Evolutionary conservation across 2,888 invertebrate genomes (phyloP).

Genomic region (Dendrolimus houi): DNA sequence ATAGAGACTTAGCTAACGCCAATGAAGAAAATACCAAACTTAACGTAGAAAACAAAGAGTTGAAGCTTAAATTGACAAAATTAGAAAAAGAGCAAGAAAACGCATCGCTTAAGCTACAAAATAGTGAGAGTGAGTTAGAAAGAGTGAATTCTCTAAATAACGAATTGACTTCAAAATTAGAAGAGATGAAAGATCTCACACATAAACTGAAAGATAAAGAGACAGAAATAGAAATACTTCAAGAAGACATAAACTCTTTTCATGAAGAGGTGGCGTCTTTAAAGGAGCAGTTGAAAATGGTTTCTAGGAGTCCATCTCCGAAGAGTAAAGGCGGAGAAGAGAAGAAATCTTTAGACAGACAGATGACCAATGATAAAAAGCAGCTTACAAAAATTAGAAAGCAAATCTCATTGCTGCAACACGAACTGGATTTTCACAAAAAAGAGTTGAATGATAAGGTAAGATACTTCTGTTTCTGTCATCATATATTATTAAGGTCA

Average conservation of each 20-base stretch:
- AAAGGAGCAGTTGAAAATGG: constrained; percentile 65
- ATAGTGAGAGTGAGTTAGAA: constrained; percentile 52
- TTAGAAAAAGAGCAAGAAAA: constrained; percentile 67
- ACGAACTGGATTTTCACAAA: constrained; percentile 62
- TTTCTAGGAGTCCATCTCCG: constrained; percentile 74
- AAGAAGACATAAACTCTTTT: constrained; percentile 67
- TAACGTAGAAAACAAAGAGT: constrained; percentile 44
- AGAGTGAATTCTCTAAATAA: constrained; percentile 51
- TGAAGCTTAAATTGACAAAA: constrained; percentile 53
- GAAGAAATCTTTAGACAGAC: constrained; percentile 57
- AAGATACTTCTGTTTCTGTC: constrained; percentile 4
- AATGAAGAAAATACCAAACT: constrained; percentile 59
- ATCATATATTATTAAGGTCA: neutral
- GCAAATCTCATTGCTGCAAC: constrained; percentile 58
- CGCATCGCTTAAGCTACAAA: constrained; percentile 51
- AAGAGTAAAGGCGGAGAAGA: constrained; percentile 73
- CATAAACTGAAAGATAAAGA: constrained; percentile 68
- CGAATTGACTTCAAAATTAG: constrained; percentile 54
- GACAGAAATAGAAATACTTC: constrained; percentile 71
- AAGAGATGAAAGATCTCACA: constrained; percentile 55
- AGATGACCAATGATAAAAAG: constrained; percentile 74
- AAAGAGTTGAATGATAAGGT: constrained; percentile 71
- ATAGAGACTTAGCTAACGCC: constrained; percentile 48
- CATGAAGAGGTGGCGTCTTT: constrained; percentile 67
- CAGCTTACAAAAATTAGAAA: constrained; percentile 73